Evolutionary conservation across 2,113 vertebrate genomes (phyloP).

Genomic region (Xerus inauris): DNA sequence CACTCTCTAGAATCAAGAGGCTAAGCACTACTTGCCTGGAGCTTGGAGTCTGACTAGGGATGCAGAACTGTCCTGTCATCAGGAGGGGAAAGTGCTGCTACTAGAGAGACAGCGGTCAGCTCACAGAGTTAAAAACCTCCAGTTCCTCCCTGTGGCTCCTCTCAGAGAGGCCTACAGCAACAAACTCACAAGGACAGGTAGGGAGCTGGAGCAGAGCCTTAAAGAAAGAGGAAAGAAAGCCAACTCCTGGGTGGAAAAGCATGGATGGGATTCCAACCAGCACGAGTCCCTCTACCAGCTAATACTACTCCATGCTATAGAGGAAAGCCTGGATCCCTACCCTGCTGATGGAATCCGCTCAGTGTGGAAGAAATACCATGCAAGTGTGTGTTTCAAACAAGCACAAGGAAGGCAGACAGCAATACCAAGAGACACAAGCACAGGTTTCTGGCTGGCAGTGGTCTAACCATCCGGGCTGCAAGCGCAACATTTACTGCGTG

Average conservation of each 20-base stretch:
- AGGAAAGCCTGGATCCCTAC: not conserved
- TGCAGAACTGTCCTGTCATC: not conserved
- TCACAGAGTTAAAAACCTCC: not conserved
- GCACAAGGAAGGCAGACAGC: not conserved
- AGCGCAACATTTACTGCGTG: too few relatives aligned
- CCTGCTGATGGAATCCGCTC: not conserved
- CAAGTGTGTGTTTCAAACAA: not conserved
- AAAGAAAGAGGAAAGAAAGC: not conserved
- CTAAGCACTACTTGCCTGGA: not conserved
- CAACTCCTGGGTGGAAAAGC: not conserved
- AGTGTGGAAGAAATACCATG: not conserved
- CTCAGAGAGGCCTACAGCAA: not conserved
- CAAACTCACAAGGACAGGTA: not conserved
- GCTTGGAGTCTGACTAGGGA: not conserved
- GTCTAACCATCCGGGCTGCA: fast-evolving
- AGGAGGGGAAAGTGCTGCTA: too few relatives aligned
- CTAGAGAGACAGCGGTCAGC: not conserved
- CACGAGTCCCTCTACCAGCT: too few relatives aligned
- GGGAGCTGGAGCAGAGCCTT: not conserved
- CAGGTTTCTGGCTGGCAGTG: not conserved
- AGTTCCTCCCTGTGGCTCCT: fast-evolving
- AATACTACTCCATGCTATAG: not conserved
- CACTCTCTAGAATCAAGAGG: fast-evolving
- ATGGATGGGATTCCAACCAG: not conserved
- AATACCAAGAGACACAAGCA: not conserved